Conservation (phyloP, 2,113 vertebrate genomes). For the Acrocephalus arundinaceus region DNA sequence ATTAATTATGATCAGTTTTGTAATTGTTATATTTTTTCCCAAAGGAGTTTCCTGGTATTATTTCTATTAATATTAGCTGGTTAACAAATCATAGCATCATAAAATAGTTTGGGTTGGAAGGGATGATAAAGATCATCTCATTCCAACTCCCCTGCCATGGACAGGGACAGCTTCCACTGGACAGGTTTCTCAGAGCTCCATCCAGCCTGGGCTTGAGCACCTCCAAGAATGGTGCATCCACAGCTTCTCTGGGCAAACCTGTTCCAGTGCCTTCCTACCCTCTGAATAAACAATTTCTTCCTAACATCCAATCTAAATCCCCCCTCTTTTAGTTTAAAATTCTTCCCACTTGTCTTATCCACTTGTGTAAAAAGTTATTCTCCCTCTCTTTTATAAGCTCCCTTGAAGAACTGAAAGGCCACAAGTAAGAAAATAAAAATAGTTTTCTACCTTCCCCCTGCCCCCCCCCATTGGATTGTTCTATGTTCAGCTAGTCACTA, state of each 20-base stretch:
- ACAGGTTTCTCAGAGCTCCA: too few species aligned
- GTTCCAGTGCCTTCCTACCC: not conserved
- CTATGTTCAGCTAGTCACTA: not conserved
- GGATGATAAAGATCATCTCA: not conserved
- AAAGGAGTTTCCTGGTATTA: not conserved
- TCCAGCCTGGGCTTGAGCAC: too few species aligned
- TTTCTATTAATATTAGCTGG: not conserved
- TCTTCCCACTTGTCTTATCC: not conserved
- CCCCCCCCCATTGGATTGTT: not conserved
- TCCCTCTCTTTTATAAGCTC: not conserved
- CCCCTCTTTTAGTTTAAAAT: not conserved
- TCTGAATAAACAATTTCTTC: not conserved
- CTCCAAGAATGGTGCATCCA: too few species aligned
- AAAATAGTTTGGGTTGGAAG: not conserved
- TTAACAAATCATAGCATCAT: not conserved
- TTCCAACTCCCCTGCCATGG: not conserved
- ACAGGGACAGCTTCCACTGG: not conserved
- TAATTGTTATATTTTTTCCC: not conserved
- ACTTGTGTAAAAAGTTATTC: not conserved
- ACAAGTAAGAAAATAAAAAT: not conserved
- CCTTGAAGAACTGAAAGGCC: not conserved
- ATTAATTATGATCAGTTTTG: not conserved
- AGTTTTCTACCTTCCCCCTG: not conserved
- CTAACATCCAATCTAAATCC: not conserved
- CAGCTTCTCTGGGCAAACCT: too few species aligned